Base-by-base conservation (phyloP, 2,888 invertebrate genomes). In the Eristalinus sepulchralis region DNA sequence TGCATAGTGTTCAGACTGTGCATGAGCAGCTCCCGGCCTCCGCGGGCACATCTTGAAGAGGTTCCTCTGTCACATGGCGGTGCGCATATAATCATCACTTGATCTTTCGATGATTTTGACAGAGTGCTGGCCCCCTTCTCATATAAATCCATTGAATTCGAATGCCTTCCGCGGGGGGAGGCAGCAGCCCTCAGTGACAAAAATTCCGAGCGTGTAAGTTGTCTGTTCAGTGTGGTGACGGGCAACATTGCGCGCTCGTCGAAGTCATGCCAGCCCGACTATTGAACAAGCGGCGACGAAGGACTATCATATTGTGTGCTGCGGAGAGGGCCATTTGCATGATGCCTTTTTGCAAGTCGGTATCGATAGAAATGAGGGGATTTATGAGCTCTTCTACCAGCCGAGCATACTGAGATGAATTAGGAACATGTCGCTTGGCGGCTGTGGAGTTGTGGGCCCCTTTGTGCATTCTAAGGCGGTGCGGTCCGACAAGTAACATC, bases 71-170 rank as follows among this genome's bases (percentile, higher is more conserved):
- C 87, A 87, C 72, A 83, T 83, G 72, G 57, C 76, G 83, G 80
- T 83, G 83, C 76, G 87, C 67, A 87, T 80, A 87, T 80, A 83
- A 87, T 80, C 87, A 87, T 83, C 87, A 87, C 83, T 82, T 81
- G 80, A 88, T 87, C 88, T 87, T 84, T 87, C 80, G 87, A 88
- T 87, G 86, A 77, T 85, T 88, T 85, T 86, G 88, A 88, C 88
- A 88, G 81, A 85, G 78, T 77, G 70, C 57, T 34, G n/a, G 20
- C 63, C 62, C 60, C 10, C 57, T 17, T 39, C 55, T 34, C 63
- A 34, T 10, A 20, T 17, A 53, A 39, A 82, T 66, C 84, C 71
- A 76, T 81, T 66, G 57, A 78, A 60, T 57, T 24, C 27, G 17
- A 39, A 63, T 39, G 34, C 67, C 47, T 17, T 55, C 22, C 53